phyloP scores from a whole-genome alignment of 2,888 invertebrate species.

The Tetheella fluctuosa region DNA sequence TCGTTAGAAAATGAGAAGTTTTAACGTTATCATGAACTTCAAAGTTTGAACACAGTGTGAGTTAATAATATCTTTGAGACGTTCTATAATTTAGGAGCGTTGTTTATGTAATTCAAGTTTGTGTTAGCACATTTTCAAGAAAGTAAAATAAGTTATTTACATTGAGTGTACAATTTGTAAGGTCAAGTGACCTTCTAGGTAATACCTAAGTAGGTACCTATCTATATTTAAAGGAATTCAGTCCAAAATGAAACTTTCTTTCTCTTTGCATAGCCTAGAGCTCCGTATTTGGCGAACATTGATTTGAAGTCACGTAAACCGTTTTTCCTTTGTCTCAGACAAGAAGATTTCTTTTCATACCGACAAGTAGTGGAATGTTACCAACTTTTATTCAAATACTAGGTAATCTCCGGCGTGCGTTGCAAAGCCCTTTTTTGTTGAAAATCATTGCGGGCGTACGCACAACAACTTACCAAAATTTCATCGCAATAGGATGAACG shows the following conservation, averaged over 20 bases:
- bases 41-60: background rate
- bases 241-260: background rate
- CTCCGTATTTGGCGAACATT: background rate
- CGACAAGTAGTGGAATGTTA: background rate
- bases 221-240: background rate
- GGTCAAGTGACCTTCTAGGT: too few relatives aligned
- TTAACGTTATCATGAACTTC: background rate
- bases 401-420: too few relatives aligned
- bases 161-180: too few relatives aligned
- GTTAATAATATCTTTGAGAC: background rate
- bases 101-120: background rate
- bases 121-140: background rate
- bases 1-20: background rate
- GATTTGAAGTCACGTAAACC: background rate
- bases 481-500: too few relatives aligned
- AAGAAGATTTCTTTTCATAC: background rate
- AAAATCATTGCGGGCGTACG: too few relatives aligned
- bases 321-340: background rate
- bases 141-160: background rate
- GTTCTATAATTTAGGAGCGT: too few relatives aligned
- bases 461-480: too few relatives aligned
- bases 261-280: slow-evolving; percentile 1
- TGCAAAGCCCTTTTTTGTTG: too few relatives aligned
- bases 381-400: background rate
- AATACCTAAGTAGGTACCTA: too few relatives aligned